Evolutionary conservation across 2,888 invertebrate genomes (phyloP), one percentile per base, ranked within the genome.

Genomic region (Lampropteryx suffumata): DNA sequence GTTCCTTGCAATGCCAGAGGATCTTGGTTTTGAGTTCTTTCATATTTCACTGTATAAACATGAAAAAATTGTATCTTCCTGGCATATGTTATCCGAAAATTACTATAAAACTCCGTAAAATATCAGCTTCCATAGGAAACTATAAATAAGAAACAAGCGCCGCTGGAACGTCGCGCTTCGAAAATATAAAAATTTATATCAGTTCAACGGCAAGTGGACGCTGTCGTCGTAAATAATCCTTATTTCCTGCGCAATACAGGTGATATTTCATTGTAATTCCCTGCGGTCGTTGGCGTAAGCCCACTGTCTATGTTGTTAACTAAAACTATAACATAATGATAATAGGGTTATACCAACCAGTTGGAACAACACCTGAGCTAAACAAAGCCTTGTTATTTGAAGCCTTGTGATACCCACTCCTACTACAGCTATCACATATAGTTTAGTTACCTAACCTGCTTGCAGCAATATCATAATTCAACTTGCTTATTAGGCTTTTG

Each of bases 141-240:
- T 30, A 50, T 57, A 57, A 60, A 51, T 55, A 60, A 57, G 41
- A 27, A 57, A 39, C 44, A 41, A 47, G 41, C 33, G 43, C 36
- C 41, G 32, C 33, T 29, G 27, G 37, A 24, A 37, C 28, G 40
- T 54, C 56, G 42, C 48, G 47, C 50, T 55, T 54, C 43, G 42
- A 45, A 55, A 52, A 49, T 42, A 53, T 50, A 57, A 69, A 64
- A 64, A 63, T 53, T 27, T 51, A 57, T 49, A 57, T 34, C 53
- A 17, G 45, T 40, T 55, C 54, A 53, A 43, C 50, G 49, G 58
- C 47, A 58, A 50, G 55, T 45, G 49, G 48, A 51, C 36, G 52
- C 46, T 64, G 64, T 64, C 61, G 50, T 40, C 55, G 61, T 79
- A 77, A 82, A 82, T 76, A 76, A 72, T 69, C 63, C 58, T 67